Percentiles rank a stretch among this genome's conserved stretches.
Evolutionary conservation across 2,797 vertebrate genomes (phyloP).

Genomic region (Pseudotriccus pelzelni): DNA sequence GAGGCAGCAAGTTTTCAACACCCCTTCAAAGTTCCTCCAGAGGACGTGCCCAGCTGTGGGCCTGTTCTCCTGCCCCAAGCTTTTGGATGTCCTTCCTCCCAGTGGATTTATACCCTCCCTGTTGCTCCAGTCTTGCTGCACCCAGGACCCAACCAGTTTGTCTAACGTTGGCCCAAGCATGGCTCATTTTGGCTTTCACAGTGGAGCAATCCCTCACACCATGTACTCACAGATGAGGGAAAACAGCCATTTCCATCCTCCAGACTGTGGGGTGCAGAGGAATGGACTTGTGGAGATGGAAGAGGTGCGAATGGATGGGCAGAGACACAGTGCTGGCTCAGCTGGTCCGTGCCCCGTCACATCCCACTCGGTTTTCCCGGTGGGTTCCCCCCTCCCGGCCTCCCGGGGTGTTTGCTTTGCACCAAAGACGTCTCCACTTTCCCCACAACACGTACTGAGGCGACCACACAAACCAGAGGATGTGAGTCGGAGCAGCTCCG

Average conservation of each 20-base stretch:
- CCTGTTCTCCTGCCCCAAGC: neutral
- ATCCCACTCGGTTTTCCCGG: neutral
- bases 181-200: neutral
- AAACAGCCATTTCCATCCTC: neutral
- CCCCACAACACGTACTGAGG: neutral
- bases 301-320: neutral
- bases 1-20: neutral
- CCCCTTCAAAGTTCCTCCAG: neutral
- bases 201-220: neutral
- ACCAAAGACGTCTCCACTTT: neutral
- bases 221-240: neutral
- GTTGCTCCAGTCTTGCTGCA: accelerated
- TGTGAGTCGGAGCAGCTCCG: neutral
- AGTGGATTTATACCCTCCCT: neutral
- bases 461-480: conserved; percentile 45
- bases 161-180: neutral
- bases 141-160: neutral
- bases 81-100: neutral
- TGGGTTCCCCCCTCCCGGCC: neutral
- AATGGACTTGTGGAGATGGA: neutral
- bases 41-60: neutral
- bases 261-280: neutral
- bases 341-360: neutral
- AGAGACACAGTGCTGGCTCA: neutral
- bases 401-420: neutral